Conservation (phyloP, 2,888 invertebrate species). For the Amblyjoppa proteus region DNA sequence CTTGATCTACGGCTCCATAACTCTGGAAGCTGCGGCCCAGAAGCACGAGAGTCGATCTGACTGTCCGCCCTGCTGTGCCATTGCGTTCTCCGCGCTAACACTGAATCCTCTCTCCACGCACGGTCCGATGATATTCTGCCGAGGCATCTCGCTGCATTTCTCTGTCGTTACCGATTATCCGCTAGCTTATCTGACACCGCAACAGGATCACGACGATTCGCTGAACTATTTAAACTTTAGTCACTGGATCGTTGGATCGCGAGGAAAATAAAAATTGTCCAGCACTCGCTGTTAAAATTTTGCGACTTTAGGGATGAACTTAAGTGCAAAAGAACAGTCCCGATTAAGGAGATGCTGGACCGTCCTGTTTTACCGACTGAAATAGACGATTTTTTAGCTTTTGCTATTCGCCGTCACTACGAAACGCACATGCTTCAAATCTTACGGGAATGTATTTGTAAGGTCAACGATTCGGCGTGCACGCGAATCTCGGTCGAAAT, state of each 20-base stretch:
- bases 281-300: no score
- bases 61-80: conserved; percentile 58
- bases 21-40: conserved; percentile 72
- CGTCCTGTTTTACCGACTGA: no score
- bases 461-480: no score
- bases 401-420: no score
- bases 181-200: conserved; percentile 30
- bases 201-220: conserved; percentile 34
- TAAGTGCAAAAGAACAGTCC: no score
- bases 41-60: conserved; percentile 65
- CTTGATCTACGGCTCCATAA: conserved; percentile 81
- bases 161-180: conserved; percentile 48
- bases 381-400: no score
- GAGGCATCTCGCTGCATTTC: conserved; percentile 27
- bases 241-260: not conserved
- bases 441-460: no score
- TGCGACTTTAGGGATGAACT: no score
- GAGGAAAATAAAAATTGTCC: no score
- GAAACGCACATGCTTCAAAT: no score
- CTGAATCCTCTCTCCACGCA: conserved; percentile 40
- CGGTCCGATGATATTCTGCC: conserved; percentile 45
- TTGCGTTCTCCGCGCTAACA: conserved; percentile 28
- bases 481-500: no score
- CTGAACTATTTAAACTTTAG: not conserved
- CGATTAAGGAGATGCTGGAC: no score